A percentile compares a stretch with the other conserved stretches of the same genome.
Conservation (phyloP, 2,113 vertebrate genomes). For the Falco punctatus region DNA sequence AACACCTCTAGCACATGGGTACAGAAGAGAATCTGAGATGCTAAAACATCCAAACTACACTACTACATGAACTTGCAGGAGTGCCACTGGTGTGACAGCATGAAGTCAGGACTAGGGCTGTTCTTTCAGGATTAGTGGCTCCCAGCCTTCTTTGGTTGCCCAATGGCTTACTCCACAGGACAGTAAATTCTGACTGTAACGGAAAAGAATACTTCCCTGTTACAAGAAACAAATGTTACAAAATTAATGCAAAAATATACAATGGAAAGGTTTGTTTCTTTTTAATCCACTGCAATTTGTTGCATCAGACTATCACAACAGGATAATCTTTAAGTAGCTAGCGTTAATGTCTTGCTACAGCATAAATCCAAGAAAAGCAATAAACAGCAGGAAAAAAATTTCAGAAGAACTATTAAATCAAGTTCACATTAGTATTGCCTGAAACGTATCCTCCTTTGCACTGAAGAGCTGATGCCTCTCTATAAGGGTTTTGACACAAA, state of each 20-base stretch:
- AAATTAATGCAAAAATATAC: background rate
- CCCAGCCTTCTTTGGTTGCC: background rate
- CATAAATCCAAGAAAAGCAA: background rate
- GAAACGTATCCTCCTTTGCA: background rate
- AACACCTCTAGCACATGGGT: background rate
- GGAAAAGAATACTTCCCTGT: background rate
- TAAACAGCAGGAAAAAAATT: background rate
- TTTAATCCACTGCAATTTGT: background rate
- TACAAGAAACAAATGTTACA: background rate
- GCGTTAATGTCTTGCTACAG: background rate
- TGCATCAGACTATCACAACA: background rate
- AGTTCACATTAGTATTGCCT: background rate
- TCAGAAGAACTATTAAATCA: background rate
- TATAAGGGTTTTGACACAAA: background rate
- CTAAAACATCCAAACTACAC: background rate
- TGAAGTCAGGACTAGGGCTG: background rate
- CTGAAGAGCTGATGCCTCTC: background rate
- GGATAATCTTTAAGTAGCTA: background rate
- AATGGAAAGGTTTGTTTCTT: background rate
- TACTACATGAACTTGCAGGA: background rate
- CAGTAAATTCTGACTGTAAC: background rate
- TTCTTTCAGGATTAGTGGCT: background rate
- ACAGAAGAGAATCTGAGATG: background rate
- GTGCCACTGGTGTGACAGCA: background rate
- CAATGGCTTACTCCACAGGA: background rate